Percentiles rank a stretch among this genome's conserved stretches.
Evolutionary conservation across 2,797 vertebrate genomes (phyloP).

Genomic region (Diplodus sargus): DNA sequence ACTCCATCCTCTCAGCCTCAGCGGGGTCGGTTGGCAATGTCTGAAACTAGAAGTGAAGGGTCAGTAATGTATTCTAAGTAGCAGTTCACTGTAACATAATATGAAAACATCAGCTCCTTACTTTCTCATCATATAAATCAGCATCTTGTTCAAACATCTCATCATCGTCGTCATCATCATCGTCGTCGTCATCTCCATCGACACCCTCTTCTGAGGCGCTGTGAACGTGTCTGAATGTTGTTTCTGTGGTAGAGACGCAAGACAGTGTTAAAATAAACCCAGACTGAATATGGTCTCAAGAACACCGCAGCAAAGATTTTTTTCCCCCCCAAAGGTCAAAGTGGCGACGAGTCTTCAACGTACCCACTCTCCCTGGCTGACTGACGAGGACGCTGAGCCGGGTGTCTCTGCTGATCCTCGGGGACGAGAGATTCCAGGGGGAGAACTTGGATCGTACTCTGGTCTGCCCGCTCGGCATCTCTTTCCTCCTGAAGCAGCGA

Average conservation of each 20-base stretch:
- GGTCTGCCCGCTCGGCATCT: conserved; percentile 68
- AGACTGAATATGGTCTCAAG: background rate
- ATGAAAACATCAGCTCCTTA: conserved; percentile 37
- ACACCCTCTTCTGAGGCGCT: conserved; percentile 76
- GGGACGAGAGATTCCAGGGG: conserved; percentile 87
- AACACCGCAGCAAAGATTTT: background rate
- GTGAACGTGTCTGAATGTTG: conserved; percentile 63
- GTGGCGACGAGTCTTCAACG: background rate
- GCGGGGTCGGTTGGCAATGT: conserved; percentile 63
- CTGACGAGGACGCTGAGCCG: conserved; percentile 76
- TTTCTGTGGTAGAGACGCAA: conserved; percentile 56
- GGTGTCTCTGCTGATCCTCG: conserved; percentile 78
- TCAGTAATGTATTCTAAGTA: background rate
- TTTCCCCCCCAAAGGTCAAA: background rate
- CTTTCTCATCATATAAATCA: conserved; percentile 70
- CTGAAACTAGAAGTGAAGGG: conserved; percentile 63
- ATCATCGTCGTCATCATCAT: conserved; percentile 68
- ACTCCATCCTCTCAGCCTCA: conserved; percentile 76
- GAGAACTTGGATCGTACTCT: conserved; percentile 85
- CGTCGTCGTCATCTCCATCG: conserved; percentile 73
- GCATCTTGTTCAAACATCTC: conserved; percentile 71
- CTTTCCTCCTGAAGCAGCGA: conserved; percentile 78
- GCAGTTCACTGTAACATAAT: background rate
- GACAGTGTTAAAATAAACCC: background rate
- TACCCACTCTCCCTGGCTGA: conserved; percentile 76